Conservation (phyloP, 2,797 vertebrate genomes). For the Hypotaenidia philippensis region DNA sequence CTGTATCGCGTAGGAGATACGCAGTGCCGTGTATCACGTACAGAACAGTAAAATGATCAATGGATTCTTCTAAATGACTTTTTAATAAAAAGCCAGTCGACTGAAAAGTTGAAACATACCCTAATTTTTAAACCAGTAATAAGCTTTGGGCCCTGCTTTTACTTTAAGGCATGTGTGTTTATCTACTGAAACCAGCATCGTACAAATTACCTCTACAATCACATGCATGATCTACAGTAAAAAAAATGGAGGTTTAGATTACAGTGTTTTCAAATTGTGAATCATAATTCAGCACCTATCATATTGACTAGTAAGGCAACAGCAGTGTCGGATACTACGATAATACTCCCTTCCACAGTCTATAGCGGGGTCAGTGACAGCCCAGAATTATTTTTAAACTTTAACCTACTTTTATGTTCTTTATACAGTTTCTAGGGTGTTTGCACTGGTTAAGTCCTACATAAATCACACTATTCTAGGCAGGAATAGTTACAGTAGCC, state of each 20-base stretch:
- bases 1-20: slow-evolving; percentile 51
- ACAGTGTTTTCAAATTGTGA: slow-evolving; percentile 84
- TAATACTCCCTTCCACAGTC: slow-evolving; percentile 82
- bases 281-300: slow-evolving; percentile 87
- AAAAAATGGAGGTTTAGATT: slow-evolving; percentile 81
- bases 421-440: slow-evolving; percentile 79
- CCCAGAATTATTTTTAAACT: slow-evolving; percentile 79
- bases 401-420: slow-evolving; percentile 78
- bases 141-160: slow-evolving; percentile 83
- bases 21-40: not conserved
- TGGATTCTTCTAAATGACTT: slow-evolving; percentile 72
- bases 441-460: slow-evolving; percentile 83
- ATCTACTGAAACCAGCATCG: slow-evolving; percentile 77
- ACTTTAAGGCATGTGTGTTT: slow-evolving; percentile 88
- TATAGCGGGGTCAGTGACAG: slow-evolving; percentile 76
- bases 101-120: slow-evolving; percentile 68
- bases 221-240: slow-evolving; percentile 83
- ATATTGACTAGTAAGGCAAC: slow-evolving; percentile 89
- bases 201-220: slow-evolving; percentile 84
- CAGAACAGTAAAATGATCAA: slow-evolving; percentile 52
- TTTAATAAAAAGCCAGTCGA: slow-evolving; percentile 74
- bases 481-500: slow-evolving; percentile 84
- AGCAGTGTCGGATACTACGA: slow-evolving; percentile 84
- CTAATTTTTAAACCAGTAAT: slow-evolving; percentile 75
- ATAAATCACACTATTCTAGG: slow-evolving; percentile 81